phyloP scores from a whole-genome alignment of 2,888 invertebrate species.

The Epirrhoe alternata region DNA sequence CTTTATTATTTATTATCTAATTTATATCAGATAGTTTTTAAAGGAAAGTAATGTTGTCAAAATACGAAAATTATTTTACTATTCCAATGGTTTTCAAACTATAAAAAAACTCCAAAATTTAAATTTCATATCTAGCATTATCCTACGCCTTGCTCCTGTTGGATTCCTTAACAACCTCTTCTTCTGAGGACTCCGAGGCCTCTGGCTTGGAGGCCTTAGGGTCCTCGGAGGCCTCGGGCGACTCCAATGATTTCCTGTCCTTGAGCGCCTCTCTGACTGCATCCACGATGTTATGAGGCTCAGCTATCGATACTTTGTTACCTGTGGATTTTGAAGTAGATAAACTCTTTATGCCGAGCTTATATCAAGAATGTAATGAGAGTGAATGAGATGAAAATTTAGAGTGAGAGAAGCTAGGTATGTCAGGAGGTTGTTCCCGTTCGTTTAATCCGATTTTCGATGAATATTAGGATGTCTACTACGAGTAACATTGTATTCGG shows the following conservation, averaged over 20 bases:
- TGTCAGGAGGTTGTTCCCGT: too few species aligned
- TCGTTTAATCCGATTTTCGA: too few species aligned
- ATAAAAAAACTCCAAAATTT: background rate
- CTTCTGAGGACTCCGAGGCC: constrained; percentile 54
- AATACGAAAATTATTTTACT: background rate
- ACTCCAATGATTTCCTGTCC: constrained; percentile 69
- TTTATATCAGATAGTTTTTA: too few species aligned
- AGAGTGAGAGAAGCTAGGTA: too few species aligned
- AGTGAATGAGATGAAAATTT: too few species aligned
- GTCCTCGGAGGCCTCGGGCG: constrained; percentile 32
- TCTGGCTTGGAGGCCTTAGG: constrained; percentile 49
- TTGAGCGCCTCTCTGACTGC: constrained; percentile 86
- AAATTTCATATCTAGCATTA: constrained; percentile 8
- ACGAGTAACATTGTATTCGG: too few species aligned
- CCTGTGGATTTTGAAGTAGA: too few species aligned
- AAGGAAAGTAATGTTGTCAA: too few species aligned
- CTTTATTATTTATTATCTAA: too few species aligned
- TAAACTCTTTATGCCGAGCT: too few species aligned
- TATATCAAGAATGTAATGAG: too few species aligned
- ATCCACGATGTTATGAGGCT: constrained; percentile 85
- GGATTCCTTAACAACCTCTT: constrained; percentile 70
- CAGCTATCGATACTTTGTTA: constrained; percentile 86
- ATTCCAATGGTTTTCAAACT: background rate
- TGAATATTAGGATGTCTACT: too few species aligned
- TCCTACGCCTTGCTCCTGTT: constrained; percentile 75